A percentile compares a stretch with the other conserved stretches of the same genome.
Conservation (phyloP, 1,140 invertebrate species). For the Bombus polaris region DNA sequence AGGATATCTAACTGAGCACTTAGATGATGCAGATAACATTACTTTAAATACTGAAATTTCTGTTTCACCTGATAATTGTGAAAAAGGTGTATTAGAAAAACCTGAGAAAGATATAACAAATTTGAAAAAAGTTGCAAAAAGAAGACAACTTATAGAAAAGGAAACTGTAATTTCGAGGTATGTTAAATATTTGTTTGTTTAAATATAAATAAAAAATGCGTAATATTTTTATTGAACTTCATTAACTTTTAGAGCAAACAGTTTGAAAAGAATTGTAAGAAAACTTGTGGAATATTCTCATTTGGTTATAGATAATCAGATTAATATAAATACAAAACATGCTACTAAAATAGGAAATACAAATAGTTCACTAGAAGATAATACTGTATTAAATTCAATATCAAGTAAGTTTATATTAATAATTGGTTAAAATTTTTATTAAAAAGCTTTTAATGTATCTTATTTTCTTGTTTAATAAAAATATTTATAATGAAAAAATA, state of each 20-base stretch:
- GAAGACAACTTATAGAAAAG: constrained; percentile 71
- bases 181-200: background rate
- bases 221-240: constrained; percentile 16
- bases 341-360: constrained; percentile 72
- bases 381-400: constrained; percentile 42
- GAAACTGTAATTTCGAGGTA: constrained; percentile 77
- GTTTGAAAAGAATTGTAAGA: constrained; percentile 93
- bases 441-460: background rate
- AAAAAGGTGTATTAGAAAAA: constrained; percentile 85
- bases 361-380: constrained; percentile 62
- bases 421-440: background rate
- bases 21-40: constrained; percentile 64
- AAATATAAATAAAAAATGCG: background rate
- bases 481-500: constrained; percentile 55
- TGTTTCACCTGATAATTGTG: constrained; percentile 79
- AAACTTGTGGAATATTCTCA: constrained; percentile 93
- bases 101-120: constrained; percentile 85
- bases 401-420: constrained; percentile 50
- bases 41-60: constrained; percentile 68
- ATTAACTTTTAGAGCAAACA: constrained; percentile 85
- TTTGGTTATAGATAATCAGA: constrained; percentile 85
- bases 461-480: constrained; percentile 32
- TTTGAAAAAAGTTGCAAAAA: constrained; percentile 73
- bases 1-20: constrained; percentile 68
- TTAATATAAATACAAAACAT: constrained; percentile 70